A percentile compares a stretch with the other conserved stretches of the same genome.
phyloP scores from a whole-genome alignment of 2,888 invertebrate species.

The Oxyteleia sp. region DNA sequence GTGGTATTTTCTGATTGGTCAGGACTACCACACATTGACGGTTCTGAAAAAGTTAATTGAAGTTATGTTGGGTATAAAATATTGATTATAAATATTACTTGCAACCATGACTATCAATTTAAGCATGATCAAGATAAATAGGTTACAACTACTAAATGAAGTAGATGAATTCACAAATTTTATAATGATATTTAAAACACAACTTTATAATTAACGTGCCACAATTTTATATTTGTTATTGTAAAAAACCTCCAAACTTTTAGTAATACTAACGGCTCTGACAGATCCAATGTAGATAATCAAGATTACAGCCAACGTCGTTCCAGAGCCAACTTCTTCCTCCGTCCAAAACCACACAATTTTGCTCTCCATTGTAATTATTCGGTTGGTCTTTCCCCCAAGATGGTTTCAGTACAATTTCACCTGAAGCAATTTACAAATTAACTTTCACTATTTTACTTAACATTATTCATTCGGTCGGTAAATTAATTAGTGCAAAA shows the following conservation, averaged over 20 bases:
- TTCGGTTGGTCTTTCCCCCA: conserved; percentile 98
- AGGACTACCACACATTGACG: conserved; percentile 94
- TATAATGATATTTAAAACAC: too few relatives aligned
- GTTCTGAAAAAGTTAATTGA: conserved; percentile 55
- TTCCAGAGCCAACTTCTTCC: conserved; percentile 97
- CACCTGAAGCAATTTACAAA: conserved; percentile 89
- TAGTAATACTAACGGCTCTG: conserved; percentile 92
- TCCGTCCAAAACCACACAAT: conserved; percentile 97
- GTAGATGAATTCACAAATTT: too few relatives aligned
- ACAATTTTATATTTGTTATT: neutral
- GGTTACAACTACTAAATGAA: too few relatives aligned
- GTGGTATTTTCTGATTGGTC: conserved; percentile 95
- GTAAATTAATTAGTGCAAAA: too few relatives aligned
- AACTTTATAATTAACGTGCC: too few relatives aligned
- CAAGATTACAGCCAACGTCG: conserved; percentile 97
- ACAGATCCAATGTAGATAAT: conserved; percentile 97
- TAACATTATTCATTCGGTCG: too few relatives aligned
- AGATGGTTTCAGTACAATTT: conserved; percentile 92
- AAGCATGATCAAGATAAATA: too few relatives aligned
- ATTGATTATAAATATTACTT: too few relatives aligned
- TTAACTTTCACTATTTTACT: neutral
- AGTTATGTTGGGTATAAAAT: neutral
- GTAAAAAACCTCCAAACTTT: neutral
- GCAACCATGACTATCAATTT: too few relatives aligned
- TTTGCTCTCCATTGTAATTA: conserved; percentile 98